Evolutionary conservation across 2,888 invertebrate genomes (phyloP), one percentile per base, ranked within the genome.

Genomic region (Anthophora plumipes): DNA sequence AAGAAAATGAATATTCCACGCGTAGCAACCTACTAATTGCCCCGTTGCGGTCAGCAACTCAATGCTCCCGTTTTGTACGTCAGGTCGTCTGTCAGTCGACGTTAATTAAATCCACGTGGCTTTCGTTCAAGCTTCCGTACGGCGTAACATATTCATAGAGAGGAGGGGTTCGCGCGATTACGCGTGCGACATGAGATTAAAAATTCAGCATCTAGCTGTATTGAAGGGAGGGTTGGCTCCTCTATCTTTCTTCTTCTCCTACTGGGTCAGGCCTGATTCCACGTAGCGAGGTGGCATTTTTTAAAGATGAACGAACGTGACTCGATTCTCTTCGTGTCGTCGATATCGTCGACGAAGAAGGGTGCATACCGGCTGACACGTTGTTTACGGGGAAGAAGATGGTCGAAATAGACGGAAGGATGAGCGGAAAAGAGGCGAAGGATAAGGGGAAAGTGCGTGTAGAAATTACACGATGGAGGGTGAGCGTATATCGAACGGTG

Each of bases 321-420:
- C 83, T 68, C 68, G 78, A 75, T 85, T 85, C 72, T 74, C 55
- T 55, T 66, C 80, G 82, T 73, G 37, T 73, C 77, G 70, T 83
- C 77, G 78, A 84, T 76, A 71, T 71, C 70, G 82, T 85, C 80
- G 69, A 55, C 80, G 80, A 80, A 25, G 84, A 73, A 72, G 67
- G 61, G 64, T 22, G 74, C 43, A 39, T 11, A 31, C 7, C 55
- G 79, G 64, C 41, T 74, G 86, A 85, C 86, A 70, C 67, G 76
- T 77, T 86, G 86, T 89, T 89, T 83, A 78, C 77, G 81, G 61
- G n/a, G n/a, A n/a, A n/a, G 50, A 50, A 63, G 64, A 9, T 22
- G 8, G 7, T 7, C 17, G 14, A 67, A 69, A 57, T 48, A 37
- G 43, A n/a, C 17, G 41, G 41, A 57, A 31, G n/a, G n/a, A 43